These are phyloP conservation scores for Alethe diademata DNA, from an alignment of 2,113 vertebrate genomes.

Conservation along the genomic window DNA sequence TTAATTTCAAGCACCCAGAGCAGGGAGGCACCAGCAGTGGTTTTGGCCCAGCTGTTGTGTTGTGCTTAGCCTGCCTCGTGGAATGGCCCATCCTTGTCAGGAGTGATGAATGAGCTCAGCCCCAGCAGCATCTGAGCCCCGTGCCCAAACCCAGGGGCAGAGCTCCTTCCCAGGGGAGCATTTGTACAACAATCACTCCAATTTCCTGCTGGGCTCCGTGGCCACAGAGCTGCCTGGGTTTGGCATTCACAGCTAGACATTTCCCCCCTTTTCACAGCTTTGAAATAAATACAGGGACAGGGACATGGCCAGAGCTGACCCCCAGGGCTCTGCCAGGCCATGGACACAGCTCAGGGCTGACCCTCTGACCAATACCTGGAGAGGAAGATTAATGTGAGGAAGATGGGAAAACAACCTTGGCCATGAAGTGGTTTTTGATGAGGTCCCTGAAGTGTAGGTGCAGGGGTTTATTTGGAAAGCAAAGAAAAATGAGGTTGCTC, in stretches of 20 bases:
- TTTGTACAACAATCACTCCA: not conserved
- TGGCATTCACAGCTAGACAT: too few species aligned
- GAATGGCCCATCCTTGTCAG: not conserved
- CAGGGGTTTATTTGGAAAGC: constrained; percentile 68
- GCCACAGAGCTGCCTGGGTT: not conserved
- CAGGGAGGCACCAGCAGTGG: not conserved
- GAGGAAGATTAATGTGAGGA: not conserved
- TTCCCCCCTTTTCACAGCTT: too few species aligned
- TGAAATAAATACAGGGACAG: too few species aligned
- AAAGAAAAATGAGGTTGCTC: constrained; percentile 71
- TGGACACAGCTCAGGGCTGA: not conserved
- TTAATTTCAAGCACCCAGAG: not conserved
- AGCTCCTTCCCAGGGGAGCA: not conserved
- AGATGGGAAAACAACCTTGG: not conserved
- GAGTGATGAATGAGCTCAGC: not conserved
- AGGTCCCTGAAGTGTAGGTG: constrained; percentile 29
- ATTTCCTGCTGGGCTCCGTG: not conserved
- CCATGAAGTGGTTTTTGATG: not conserved
- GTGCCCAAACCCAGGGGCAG: not conserved
- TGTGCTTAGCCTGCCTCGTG: not conserved
- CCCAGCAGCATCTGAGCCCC: not conserved
- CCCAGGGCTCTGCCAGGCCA: not conserved
- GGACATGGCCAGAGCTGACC: too few species aligned
- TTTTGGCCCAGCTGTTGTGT: not conserved
- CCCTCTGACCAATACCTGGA: not conserved